These are phyloP conservation scores for Eupithecia pulchellata DNA, from an alignment of 2,888 invertebrate species.

Conservation along the genomic window DNA sequence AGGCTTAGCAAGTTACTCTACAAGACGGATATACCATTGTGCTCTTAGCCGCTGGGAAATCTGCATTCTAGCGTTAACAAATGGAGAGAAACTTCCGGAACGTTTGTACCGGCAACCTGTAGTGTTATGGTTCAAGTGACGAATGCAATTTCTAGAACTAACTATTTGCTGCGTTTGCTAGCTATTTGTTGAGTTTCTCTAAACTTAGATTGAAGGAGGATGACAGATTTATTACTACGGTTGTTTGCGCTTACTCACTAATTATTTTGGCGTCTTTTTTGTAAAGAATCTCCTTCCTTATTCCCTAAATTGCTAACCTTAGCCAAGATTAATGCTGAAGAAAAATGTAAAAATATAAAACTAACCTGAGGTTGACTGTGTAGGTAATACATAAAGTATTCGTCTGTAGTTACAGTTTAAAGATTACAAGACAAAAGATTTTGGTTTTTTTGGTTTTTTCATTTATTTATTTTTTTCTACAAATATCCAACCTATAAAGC, in stretches of 20 bases:
- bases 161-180: no score
- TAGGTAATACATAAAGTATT: slow-evolving; percentile 22
- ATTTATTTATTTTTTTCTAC: no score
- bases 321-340: neutral
- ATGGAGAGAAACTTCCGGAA: slow-evolving; percentile 39
- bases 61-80: slow-evolving; percentile 44
- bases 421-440: neutral
- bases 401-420: slow-evolving; percentile 4
- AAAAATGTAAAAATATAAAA: slow-evolving; percentile 11
- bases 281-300: no score
- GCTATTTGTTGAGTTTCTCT: neutral
- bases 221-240: neutral
- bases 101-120: slow-evolving; percentile 30
- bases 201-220: neutral
- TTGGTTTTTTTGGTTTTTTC: no score
- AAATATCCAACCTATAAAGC: neutral
- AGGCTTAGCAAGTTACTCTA: neutral
- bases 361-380: slow-evolving; percentile 24
- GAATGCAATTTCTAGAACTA: neutral
- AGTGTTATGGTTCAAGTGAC: neutral
- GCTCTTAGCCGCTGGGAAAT: slow-evolving; percentile 41
- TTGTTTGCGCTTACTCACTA: neutral
- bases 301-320: no score
- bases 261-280: no score
- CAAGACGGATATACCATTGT: slow-evolving; percentile 16